Percentiles rank a stretch among this genome's conserved stretches.
Conservation (phyloP, 2,797 vertebrate species). For the Hydrolagus colliei region DNA sequence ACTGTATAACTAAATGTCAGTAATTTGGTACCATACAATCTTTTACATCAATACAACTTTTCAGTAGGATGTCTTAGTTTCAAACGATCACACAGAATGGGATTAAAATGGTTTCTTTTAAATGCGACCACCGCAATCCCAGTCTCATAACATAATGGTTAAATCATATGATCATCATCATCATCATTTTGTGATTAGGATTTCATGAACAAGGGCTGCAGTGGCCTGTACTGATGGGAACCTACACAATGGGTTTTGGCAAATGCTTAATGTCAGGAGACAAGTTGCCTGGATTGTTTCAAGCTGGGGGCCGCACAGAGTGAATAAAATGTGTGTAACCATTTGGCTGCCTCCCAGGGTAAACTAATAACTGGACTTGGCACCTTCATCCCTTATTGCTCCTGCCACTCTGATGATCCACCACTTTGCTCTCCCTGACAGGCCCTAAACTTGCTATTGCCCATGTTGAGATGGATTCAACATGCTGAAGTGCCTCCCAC, state of each 20-base stretch:
- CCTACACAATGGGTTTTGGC: background rate
- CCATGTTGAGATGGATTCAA: too few species aligned
- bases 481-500: background rate
- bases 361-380: background rate
- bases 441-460: too few species aligned
- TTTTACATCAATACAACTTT: background rate
- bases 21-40: background rate
- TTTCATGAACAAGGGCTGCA: background rate
- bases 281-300: conserved; percentile 7
- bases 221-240: background rate
- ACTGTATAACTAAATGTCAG: too few species aligned
- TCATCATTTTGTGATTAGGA: background rate
- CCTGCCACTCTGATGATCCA: too few species aligned
- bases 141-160: background rate
- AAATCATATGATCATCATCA: background rate
- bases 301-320: background rate
- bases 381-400: too few species aligned
- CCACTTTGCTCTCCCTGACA: too few species aligned
- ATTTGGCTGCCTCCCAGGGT: background rate
- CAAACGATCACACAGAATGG: background rate
- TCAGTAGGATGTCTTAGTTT: background rate
- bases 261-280: background rate
- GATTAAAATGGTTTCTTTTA: background rate
- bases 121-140: background rate
- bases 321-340: background rate